Percentiles rank a stretch among this genome's conserved stretches.
phyloP scores from a whole-genome alignment of 1,140 invertebrate species.

The Drosophila suzukii region DNA sequence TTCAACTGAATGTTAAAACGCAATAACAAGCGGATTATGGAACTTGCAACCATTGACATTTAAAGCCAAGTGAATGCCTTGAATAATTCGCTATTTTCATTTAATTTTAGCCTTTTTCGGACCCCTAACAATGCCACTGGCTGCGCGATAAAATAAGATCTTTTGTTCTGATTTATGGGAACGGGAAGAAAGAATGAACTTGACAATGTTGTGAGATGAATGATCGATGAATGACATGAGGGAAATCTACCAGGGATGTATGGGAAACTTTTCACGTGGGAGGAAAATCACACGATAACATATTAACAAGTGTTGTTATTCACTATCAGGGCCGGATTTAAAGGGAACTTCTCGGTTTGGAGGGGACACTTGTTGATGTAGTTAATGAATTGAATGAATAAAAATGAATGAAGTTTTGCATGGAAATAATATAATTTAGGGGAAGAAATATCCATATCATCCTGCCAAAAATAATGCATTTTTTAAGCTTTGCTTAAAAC shows the following conservation, averaged over 20 bases:
- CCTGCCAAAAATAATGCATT: too few species aligned
- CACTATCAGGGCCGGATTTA: too few species aligned
- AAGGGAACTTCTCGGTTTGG: too few species aligned
- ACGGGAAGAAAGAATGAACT: slow-evolving; percentile 35
- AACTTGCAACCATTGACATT: slow-evolving; percentile 56
- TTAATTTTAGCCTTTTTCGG: slow-evolving; percentile 60
- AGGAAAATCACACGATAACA: not conserved
- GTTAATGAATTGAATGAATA: too few species aligned
- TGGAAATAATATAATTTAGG: too few species aligned
- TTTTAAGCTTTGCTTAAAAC: too few species aligned
- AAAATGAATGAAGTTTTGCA: too few species aligned
- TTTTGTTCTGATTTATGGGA: slow-evolving; percentile 36
- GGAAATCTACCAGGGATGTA: not conserved
- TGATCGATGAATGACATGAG: slow-evolving; percentile 32
- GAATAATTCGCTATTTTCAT: slow-evolving; percentile 52
- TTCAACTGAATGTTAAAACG: slow-evolving; percentile 11
- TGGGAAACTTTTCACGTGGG: slow-evolving; percentile 14
- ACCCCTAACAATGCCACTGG: not conserved
- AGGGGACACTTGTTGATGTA: too few species aligned
- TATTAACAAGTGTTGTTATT: too few species aligned
- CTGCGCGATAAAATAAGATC: slow-evolving; percentile 13
- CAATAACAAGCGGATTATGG: slow-evolving; percentile 20
- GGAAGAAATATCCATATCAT: too few species aligned
- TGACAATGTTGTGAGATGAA: slow-evolving; percentile 45
- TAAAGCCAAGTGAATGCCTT: slow-evolving; percentile 21